phyloP scores from a whole-genome alignment of 2,888 invertebrate genomes.

The Gasteruption jaculator region DNA sequence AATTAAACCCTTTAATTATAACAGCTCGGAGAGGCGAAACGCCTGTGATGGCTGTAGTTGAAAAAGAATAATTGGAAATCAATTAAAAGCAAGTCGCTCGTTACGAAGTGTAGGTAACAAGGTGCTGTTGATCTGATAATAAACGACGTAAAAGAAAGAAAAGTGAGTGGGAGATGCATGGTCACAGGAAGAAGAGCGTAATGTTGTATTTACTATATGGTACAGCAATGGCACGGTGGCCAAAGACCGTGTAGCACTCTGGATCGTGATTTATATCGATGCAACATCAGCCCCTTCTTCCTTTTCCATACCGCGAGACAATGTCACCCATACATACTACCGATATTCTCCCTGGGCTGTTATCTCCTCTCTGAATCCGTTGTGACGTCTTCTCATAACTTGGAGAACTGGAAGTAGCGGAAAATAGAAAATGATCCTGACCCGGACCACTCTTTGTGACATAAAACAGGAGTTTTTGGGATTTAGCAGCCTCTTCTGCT shows the following conservation, averaged over 20 bases:
- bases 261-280: constrained; percentile 40
- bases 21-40: too few species aligned
- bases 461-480: too few species aligned
- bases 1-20: too few species aligned
- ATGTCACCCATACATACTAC: too few species aligned
- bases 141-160: constrained; percentile 12
- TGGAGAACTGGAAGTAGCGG: too few species aligned
- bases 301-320: neutral
- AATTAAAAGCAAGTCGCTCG: constrained; percentile 21
- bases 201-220: constrained; percentile 10
- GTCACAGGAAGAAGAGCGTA: constrained; percentile 14
- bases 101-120: constrained; percentile 26
- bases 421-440: too few species aligned
- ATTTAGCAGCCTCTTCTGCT: too few species aligned
- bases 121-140: constrained; percentile 30
- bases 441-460: too few species aligned
- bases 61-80: constrained; percentile 28
- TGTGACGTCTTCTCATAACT: too few species aligned
- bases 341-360: too few species aligned
- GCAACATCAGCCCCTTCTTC: constrained; percentile 19
- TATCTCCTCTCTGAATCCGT: too few species aligned
- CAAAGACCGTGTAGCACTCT: constrained; percentile 22
- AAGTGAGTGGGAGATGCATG: constrained; percentile 13
- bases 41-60: too few species aligned
- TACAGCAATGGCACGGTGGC: constrained; percentile 18